Base-by-base conservation (phyloP, 1,140 invertebrate genomes). In the Drosophila nasuta region DNA sequence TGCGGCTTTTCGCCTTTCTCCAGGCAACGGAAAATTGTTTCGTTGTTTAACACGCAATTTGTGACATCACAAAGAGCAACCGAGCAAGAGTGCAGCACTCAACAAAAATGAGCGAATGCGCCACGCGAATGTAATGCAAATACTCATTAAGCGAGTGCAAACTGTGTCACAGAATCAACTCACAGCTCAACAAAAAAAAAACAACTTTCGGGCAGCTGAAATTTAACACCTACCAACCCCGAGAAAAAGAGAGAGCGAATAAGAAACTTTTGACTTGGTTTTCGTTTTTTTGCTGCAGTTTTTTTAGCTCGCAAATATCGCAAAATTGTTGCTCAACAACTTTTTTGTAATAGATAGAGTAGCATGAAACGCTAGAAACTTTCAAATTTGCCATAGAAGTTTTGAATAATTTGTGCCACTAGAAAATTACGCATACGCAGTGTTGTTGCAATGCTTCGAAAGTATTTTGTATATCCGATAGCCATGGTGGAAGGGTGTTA, bases 21-120 rank as follows among this genome's bases (percentile, higher is more conserved):
- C 28, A 11, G 43, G 62, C 62, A 71, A 30, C 17, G 41, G 46
- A 59, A 59, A 73, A 54, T 20, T 54, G 35, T 46, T 17, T 46
- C 38, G 56, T 33, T 38, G 11, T 38, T 67, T 7, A 30, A 43
- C 71, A 69, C 65, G 71, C 71, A 15, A 74, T 46, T 60, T 56
- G 38, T 57, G 51, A 68, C 71, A 65, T 60, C 71, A 68, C 71
- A 66, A 30, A 51, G 10, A 25, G 38, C 6, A 49, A 45, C 43
- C 48, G 56, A 69, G 35, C 52, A 20, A 20, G 20, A 20, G 20
- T 25, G 20, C 20, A 25, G 38, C 25, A 43, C 15, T 10, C 10
- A 49, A 20, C 35, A 25, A 30, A 6, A 46, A 11, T 48, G 15
- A 57, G 51, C 54, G 54, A 58, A 38, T 58, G 52, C 5, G 13